Evolutionary conservation across 2,888 invertebrate species (phyloP), one percentile per base, ranked within the genome.

Genomic region (Exephanes ischioxanthus): DNA sequence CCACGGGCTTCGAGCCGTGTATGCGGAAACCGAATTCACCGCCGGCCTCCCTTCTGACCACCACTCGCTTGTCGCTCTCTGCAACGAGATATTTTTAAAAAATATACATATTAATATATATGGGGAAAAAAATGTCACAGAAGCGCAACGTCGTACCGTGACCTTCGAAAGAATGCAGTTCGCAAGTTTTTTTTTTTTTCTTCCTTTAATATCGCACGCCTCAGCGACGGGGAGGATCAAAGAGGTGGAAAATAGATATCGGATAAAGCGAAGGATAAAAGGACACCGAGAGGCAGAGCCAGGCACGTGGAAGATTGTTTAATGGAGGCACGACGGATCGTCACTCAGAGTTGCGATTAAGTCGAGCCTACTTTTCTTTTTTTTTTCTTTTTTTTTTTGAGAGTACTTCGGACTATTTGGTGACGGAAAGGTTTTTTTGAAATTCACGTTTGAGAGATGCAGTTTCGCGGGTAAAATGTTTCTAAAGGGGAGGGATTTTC

Each of bases 1-100:
- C 98, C n/a, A 99, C 98, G 0, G 99, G 99, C 91, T 98, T 97
- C 83, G 98, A 98, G 37, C 99, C 99, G 91, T 99, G 98, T 92
- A 99, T 98, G 85, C 99, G 96, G 94, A 99, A 98, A 16, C 99
- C 99, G 93, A 98, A 99, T 93, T 98, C 99, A 53, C 98, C 98
- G 22, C 94, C 94, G 33, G 97, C 96, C 89, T 97, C 97, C 75
- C 97, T 96, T 88, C 96, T 96, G 4, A 98, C 97, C 77, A 97
- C 95, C 48, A 98, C 97, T 22, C 97, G 97, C 94, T 98, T 98
- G 94, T 98, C 98, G 91, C 97, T 97, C 94, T 98, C 98, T 98
- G 94, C 5, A 95, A 93, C 87, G 63, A 86, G 87, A 89, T 61
- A 16, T 11, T 22, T 2, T n/a, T 33, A 51, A 86, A 77, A 83